Percentiles rank a stretch among this genome's conserved stretches.
These are phyloP conservation scores for Camelus dromedarius DNA, from an alignment of 2,113 vertebrate species.

Conservation along the genomic window DNA sequence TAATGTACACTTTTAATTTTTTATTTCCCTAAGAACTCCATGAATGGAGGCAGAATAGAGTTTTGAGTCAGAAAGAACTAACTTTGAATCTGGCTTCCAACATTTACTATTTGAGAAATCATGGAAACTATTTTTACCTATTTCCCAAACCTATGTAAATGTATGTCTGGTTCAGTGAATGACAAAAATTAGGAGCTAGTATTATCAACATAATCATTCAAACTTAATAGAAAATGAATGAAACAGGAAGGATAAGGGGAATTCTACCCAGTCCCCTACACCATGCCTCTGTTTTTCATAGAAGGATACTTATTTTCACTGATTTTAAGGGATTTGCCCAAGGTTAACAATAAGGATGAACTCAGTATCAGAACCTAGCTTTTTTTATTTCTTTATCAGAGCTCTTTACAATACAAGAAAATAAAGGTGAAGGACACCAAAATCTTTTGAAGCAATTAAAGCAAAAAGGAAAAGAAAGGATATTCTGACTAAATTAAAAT, in stretches of 20 bases:
- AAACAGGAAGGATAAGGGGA: background rate
- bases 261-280: background rate
- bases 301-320: background rate
- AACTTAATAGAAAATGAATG: background rate
- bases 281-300: background rate
- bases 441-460: background rate
- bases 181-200: background rate
- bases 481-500: background rate
- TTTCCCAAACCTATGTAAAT: background rate
- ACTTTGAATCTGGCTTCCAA: background rate
- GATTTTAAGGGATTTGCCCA: background rate
- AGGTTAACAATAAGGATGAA: background rate
- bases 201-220: conserved; percentile 19
- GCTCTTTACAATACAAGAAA: background rate
- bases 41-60: background rate
- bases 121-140: background rate
- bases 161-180: background rate
- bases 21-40: background rate
- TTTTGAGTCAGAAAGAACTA: conserved; percentile 23
- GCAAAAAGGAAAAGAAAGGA: background rate
- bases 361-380: background rate
- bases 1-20: background rate
- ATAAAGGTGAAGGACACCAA: background rate
- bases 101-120: background rate
- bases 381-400: background rate